Percentiles rank a stretch among this genome's conserved stretches.
Conservation (phyloP, 1,140 invertebrate genomes). For the Lordiphosa mommai region DNA sequence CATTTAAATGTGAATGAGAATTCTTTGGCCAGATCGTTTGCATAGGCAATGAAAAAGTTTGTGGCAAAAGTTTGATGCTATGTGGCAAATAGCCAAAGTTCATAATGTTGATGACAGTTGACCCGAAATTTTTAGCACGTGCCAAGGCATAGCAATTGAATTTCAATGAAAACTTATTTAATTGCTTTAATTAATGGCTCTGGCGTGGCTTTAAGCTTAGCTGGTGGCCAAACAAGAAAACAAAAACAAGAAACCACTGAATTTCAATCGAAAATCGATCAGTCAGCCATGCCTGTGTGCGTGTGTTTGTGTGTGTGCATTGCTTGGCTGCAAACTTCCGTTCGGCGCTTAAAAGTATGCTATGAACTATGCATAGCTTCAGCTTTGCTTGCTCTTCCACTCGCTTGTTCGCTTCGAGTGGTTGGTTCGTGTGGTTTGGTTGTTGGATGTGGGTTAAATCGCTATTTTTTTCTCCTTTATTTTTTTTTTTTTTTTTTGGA, state of each 20-base stretch:
- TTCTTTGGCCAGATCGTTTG: slow-evolving; percentile 48
- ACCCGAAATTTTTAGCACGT: slow-evolving; percentile 12
- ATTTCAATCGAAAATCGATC: slow-evolving; percentile 74
- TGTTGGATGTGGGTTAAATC: slow-evolving; percentile 26
- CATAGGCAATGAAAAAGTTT: slow-evolving; percentile 58
- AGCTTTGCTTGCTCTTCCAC: not conserved
- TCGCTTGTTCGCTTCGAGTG: slow-evolving; percentile 4
- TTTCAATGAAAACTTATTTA: slow-evolving; percentile 64
- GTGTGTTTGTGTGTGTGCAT: slow-evolving; percentile 10
- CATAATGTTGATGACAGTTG: slow-evolving; percentile 5
- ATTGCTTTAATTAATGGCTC: slow-evolving; percentile 68
- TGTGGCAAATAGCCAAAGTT: slow-evolving; percentile 18
- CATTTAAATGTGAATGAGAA: slow-evolving; percentile 44
- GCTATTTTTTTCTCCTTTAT: not conserved
- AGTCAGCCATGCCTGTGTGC: slow-evolving; percentile 18
- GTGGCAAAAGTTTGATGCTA: slow-evolving; percentile 9
- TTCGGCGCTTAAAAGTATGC: slow-evolving; percentile 46
- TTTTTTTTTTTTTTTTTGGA: not conserved
- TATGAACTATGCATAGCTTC: slow-evolving; percentile 43
- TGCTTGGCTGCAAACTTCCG: slow-evolving; percentile 44
- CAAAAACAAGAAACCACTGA: slow-evolving; percentile 50
- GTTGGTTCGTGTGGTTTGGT: slow-evolving; percentile 15
- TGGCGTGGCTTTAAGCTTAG: slow-evolving; percentile 11
- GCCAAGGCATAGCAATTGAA: slow-evolving; percentile 48
- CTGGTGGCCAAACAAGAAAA: not conserved